These are phyloP conservation scores for Atlantisia rogersi DNA, from an alignment of 2,113 vertebrate genomes.

Conservation along the genomic window DNA sequence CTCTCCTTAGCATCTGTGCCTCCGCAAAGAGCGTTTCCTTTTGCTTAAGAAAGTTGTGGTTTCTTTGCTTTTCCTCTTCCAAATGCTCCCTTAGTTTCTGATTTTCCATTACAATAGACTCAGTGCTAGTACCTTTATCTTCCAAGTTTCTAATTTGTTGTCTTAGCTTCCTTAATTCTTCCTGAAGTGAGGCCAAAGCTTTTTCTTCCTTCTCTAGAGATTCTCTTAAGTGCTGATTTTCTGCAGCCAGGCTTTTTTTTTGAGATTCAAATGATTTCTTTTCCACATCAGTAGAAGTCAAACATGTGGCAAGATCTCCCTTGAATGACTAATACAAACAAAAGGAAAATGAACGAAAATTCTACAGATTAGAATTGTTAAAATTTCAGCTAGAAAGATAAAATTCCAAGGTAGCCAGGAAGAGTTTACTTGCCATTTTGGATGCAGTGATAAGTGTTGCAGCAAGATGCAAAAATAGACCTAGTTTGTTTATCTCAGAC, in stretches of 20 bases:
- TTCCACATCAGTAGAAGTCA: slow-evolving; percentile 77
- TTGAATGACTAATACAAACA: slow-evolving; percentile 75
- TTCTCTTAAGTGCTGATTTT: slow-evolving; percentile 85
- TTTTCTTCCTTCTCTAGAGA: slow-evolving; percentile 86
- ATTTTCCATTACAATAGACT: slow-evolving; percentile 84
- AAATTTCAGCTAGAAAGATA: slow-evolving; percentile 65
- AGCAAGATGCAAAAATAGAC: slow-evolving; percentile 27
- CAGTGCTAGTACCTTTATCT: slow-evolving; percentile 75
- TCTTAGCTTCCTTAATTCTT: slow-evolving; percentile 85
- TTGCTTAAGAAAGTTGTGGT: slow-evolving; percentile 79
- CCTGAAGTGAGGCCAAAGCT: slow-evolving; percentile 81
- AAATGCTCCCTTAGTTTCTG: slow-evolving; percentile 85
- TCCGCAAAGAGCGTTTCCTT: slow-evolving; percentile 83
- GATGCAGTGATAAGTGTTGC: neutral
- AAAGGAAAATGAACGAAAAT: neutral
- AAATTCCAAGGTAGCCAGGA: neutral
- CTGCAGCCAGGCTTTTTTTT: slow-evolving; percentile 78
- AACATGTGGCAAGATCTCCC: slow-evolving; percentile 76
- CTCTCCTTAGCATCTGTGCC: slow-evolving; percentile 81
- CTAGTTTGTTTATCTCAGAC: slow-evolving; percentile 5
- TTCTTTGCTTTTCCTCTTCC: slow-evolving; percentile 83
- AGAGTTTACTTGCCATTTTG: neutral
- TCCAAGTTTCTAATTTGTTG: slow-evolving; percentile 84
- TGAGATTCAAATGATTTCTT: slow-evolving; percentile 76
- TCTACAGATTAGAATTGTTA: neutral